Evolutionary conservation across 2,113 vertebrate species (phyloP).

Genomic region (Formicarius rufipectus): DNA sequence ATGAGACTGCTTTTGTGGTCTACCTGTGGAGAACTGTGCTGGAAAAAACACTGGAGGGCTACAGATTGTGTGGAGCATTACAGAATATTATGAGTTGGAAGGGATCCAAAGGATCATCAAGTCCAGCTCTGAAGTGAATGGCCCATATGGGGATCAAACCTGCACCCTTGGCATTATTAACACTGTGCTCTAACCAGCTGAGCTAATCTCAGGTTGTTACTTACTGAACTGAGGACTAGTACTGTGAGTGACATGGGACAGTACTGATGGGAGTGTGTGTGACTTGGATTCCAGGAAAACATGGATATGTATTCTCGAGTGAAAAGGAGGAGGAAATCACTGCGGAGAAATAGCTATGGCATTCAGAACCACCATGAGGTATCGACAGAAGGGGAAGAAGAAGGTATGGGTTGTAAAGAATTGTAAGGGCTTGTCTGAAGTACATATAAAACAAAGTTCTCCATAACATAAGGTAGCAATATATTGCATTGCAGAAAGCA

Average conservation of each 20-base stretch:
- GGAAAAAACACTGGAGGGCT: not conserved
- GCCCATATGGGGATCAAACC: not conserved
- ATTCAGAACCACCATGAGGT: slow-evolving; percentile 95
- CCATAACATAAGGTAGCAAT: not conserved
- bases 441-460: not conserved
- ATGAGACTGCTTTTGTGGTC: not conserved
- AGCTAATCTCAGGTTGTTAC: not conserved
- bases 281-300: slow-evolving; percentile 85
- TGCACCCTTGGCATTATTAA: not conserved
- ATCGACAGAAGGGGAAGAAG: slow-evolving; percentile 90
- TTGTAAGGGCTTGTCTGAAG: not conserved
- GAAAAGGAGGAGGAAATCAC: slow-evolving; percentile 91
- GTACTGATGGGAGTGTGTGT: not conserved
- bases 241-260: not conserved
- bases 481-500: not conserved
- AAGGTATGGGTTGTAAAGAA: slow-evolving; percentile 80
- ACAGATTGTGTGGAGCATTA: not conserved
- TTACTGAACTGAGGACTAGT: not conserved
- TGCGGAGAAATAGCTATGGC: slow-evolving; percentile 91
- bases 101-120: not conserved
- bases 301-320: slow-evolving; percentile 99
- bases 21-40: not conserved
- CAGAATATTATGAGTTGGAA: not conserved
- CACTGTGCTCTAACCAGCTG: not conserved
- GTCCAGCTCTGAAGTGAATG: not conserved